Evolutionary conservation across 2,797 vertebrate genomes (phyloP).

Genomic region (Etheostoma perlongum): DNA sequence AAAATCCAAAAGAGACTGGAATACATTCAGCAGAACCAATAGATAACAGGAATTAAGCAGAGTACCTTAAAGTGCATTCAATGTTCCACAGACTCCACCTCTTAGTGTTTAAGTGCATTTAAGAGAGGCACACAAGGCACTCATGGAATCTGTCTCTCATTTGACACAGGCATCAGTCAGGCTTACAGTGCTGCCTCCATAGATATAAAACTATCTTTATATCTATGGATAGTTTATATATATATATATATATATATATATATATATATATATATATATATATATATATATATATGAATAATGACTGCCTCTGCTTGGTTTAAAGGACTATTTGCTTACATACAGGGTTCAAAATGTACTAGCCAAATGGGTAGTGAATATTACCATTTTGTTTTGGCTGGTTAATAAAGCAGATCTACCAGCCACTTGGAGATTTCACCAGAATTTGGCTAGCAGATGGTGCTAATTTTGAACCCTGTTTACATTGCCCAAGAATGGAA

Average conservation of each 20-base stretch:
- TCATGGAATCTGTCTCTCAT: slow-evolving; percentile 27
- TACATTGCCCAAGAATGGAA: not conserved
- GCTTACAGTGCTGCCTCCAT: slow-evolving; percentile 21
- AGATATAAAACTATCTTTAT: too few species aligned
- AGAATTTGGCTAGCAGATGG: too few species aligned
- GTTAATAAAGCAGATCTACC: too few species aligned
- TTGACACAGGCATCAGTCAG: slow-evolving; percentile 28
- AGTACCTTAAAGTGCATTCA: slow-evolving; percentile 76
- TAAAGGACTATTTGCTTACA: slow-evolving; percentile 11
- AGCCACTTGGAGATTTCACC: too few species aligned
- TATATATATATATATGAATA: too few species aligned
- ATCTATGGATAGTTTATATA: too few species aligned
- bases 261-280: too few species aligned
- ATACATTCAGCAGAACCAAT: slow-evolving; percentile 15
- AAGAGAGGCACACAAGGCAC: slow-evolving; percentile 52
- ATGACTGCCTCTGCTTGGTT: not conserved
- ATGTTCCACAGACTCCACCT: slow-evolving; percentile 41
- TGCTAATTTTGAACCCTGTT: not conserved
- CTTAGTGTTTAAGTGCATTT: slow-evolving; percentile 21
- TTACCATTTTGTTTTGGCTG: too few species aligned
- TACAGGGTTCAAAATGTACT: too few species aligned
- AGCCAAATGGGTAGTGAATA: too few species aligned
- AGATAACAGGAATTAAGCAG: slow-evolving; percentile 41
- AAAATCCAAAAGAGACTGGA: slow-evolving; percentile 2
- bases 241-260: too few species aligned